phyloP scores from a whole-genome alignment of 2,888 invertebrate species.

The Ochropleura leucogaster region DNA sequence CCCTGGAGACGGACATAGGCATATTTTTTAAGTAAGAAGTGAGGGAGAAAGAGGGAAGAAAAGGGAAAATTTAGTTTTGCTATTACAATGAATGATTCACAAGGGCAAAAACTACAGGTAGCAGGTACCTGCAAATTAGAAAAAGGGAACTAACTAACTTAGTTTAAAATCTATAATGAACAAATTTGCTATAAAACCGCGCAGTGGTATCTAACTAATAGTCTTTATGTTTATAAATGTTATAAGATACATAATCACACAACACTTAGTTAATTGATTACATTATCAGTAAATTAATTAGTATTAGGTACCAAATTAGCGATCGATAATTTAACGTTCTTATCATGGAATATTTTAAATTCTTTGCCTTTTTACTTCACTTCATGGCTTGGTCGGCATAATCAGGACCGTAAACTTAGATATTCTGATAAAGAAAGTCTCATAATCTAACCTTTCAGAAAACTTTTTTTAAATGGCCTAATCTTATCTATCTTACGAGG shows the following conservation, averaged over 20 bases:
- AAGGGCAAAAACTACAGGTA: too few species aligned
- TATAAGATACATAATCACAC: conserved; percentile 26
- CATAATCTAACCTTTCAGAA: too few species aligned
- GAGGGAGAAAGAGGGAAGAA: too few species aligned
- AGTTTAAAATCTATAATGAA: too few species aligned
- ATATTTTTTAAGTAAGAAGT: too few species aligned
- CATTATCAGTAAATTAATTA: conserved; percentile 3
- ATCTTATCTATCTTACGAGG: too few species aligned
- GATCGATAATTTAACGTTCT: conserved; percentile 22
- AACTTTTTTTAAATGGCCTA: too few species aligned
- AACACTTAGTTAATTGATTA: conserved; percentile 34
- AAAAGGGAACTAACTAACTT: too few species aligned
- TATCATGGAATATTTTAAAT: conserved; percentile 28
- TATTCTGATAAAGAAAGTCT: conserved; percentile 22
- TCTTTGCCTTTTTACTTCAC: conserved; percentile 1
- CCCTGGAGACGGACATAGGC: too few species aligned
- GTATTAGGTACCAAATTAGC: conserved; percentile 11
- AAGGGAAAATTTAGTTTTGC: too few species aligned
- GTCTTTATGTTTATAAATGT: conserved; percentile 14
- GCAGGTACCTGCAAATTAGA: too few species aligned
- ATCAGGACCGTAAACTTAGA: conserved; percentile 33
- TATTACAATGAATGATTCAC: too few species aligned
- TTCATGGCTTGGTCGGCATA: not conserved
- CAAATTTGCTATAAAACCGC: not conserved
- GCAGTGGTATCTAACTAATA: not conserved